phyloP scores from a whole-genome alignment of 2,113 vertebrate species.

The Galemys pyrenaicus region DNA sequence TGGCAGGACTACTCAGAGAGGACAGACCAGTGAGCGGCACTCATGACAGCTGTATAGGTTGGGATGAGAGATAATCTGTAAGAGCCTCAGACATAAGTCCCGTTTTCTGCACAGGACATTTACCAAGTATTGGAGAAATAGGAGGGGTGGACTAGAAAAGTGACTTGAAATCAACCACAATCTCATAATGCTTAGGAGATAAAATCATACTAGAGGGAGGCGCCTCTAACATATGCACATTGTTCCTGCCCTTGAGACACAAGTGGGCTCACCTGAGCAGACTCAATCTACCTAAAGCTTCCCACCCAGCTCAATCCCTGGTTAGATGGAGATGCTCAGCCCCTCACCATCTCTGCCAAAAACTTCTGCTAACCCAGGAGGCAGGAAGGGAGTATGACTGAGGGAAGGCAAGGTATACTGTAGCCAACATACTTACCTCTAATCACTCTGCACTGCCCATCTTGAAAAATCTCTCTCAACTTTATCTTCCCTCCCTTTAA shows the following conservation, averaged over 20 bases:
- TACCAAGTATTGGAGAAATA: background rate
- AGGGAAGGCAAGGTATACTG: background rate
- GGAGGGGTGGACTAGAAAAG: background rate
- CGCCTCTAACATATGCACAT: background rate
- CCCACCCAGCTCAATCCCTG: background rate
- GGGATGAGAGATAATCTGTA: background rate
- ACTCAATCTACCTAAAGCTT: background rate
- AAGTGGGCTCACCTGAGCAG: background rate
- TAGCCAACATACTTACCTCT: background rate
- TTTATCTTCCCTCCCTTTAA: background rate
- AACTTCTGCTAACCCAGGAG: background rate
- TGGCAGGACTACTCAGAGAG: background rate
- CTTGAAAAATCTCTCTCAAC: background rate
- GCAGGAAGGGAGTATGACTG: background rate
- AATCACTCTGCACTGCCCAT: too few relatives aligned
- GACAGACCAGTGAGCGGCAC: background rate
- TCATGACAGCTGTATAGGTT: background rate
- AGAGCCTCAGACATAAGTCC: background rate
- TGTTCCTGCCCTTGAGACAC: background rate
- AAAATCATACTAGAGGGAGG: background rate
- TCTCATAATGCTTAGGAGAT: background rate
- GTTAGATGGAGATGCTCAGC: background rate
- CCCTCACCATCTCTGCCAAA: background rate
- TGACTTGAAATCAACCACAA: background rate
- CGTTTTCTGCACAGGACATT: background rate